Conservation (phyloP, 1,140 invertebrate species). For the Calephelis virginiensis region DNA sequence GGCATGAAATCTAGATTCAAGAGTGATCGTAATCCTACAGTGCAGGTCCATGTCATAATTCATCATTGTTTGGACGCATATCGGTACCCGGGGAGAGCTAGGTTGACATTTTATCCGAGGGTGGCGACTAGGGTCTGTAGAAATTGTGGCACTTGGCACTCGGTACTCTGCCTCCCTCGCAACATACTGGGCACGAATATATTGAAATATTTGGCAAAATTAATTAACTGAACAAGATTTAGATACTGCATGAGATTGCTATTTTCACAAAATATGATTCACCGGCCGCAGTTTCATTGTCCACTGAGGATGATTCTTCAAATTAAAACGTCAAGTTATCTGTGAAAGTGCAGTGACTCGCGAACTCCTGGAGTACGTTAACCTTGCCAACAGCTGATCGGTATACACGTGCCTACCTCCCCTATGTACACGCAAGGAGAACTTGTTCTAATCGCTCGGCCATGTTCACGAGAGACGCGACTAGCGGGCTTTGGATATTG, state of each 20-base stretch:
- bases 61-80: too few species aligned
- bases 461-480: neutral
- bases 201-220: too few species aligned
- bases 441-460: slow-evolving; percentile 25
- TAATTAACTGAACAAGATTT: too few species aligned
- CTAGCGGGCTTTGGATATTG: neutral
- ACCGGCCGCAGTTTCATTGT: neutral
- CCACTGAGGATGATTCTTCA: neutral
- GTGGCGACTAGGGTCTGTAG: too few species aligned
- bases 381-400: slow-evolving; percentile 48
- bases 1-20: too few species aligned
- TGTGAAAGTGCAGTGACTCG: slow-evolving; percentile 42
- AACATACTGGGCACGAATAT: too few species aligned
- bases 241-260: neutral
- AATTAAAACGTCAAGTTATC: slow-evolving; percentile 22
- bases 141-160: too few species aligned
- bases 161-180: too few species aligned
- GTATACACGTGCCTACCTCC: slow-evolving; percentile 42
- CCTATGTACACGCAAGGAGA: slow-evolving; percentile 21
- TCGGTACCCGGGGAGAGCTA: too few species aligned
- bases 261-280: neutral
- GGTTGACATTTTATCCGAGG: too few species aligned
- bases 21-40: too few species aligned
- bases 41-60: too few species aligned
- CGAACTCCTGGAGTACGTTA: slow-evolving; percentile 38